A percentile compares a stretch with the other conserved stretches of the same genome.
phyloP scores from a whole-genome alignment of 2,888 invertebrate genomes.

The Smittia sp. region DNA sequence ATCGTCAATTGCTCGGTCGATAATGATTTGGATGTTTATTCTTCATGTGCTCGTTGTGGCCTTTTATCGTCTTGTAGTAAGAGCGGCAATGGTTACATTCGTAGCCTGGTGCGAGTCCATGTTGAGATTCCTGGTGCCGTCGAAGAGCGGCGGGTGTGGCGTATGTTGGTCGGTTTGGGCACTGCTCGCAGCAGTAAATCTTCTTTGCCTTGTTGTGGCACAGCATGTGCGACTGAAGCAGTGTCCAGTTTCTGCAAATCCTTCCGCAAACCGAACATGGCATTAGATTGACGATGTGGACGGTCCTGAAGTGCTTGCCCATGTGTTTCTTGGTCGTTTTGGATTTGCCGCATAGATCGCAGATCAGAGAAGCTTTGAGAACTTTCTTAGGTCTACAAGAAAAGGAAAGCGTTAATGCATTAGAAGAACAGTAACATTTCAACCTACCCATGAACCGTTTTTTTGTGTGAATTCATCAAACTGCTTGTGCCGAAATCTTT shows the following conservation, averaged over 20 bases:
- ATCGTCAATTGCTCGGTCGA: too few relatives aligned
- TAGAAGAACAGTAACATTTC: too few relatives aligned
- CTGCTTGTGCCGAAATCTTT: background rate
- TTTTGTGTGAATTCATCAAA: background rate
- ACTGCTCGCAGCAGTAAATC: slow-evolving; percentile 12
- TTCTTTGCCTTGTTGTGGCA: slow-evolving; percentile 10
- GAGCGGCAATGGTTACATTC: background rate
- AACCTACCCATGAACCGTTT: too few relatives aligned
- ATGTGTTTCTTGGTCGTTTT: background rate
- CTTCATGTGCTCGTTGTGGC: too few relatives aligned
- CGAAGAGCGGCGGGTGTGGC: slow-evolving; percentile 1
- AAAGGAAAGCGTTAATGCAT: too few relatives aligned
- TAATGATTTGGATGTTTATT: too few relatives aligned
- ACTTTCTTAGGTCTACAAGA: too few relatives aligned
- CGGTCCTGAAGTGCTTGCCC: background rate
- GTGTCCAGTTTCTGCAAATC: background rate
- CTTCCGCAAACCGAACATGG: background rate
- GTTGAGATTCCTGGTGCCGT: slow-evolving; percentile 26
- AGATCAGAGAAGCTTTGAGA: background rate
- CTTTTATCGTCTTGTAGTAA: too few relatives aligned
- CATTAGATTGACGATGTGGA: background rate
- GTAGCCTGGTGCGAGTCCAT: background rate
- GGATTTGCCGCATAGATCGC: background rate
- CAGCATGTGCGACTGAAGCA: background rate
- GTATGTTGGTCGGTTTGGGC: slow-evolving; percentile 1